These are phyloP conservation scores for Pseudonaja textilis DNA, from an alignment of 2,113 vertebrate genomes.

Conservation along the genomic window DNA sequence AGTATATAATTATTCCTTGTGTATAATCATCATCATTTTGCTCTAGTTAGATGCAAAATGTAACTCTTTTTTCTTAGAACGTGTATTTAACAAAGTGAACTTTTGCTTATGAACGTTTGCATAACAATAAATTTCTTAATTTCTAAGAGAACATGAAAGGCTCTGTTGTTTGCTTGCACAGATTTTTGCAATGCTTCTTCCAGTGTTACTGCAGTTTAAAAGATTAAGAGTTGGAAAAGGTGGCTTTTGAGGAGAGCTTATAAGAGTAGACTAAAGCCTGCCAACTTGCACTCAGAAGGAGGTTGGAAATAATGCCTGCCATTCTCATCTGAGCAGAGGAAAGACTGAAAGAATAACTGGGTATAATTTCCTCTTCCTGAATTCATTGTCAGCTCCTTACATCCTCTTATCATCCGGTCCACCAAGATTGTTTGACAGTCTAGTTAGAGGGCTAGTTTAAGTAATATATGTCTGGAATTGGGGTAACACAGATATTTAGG, in stretches of 20 bases:
- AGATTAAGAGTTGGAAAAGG: neutral
- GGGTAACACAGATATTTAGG: neutral
- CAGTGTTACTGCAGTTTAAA: neutral
- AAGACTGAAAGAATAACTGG: neutral
- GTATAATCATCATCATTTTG: neutral
- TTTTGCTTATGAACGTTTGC: neutral
- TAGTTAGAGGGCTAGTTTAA: neutral
- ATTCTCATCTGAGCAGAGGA: neutral
- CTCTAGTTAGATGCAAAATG: neutral
- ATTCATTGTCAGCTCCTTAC: neutral
- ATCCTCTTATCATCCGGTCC: neutral
- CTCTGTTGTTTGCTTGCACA: neutral
- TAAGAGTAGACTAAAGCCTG: neutral
- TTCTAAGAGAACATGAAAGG: neutral
- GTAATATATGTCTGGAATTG: neutral
- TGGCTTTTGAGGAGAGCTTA: neutral
- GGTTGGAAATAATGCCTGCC: neutral
- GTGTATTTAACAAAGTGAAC: neutral
- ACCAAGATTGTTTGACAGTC: neutral
- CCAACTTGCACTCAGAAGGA: neutral
- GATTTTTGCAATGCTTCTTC: neutral
- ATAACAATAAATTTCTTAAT: neutral
- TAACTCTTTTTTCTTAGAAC: neutral
- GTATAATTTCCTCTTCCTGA: neutral
- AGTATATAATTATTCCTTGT: neutral